Conservation (phyloP, 2,797 vertebrate species). For the Neopelma chrysocephalum region DNA sequence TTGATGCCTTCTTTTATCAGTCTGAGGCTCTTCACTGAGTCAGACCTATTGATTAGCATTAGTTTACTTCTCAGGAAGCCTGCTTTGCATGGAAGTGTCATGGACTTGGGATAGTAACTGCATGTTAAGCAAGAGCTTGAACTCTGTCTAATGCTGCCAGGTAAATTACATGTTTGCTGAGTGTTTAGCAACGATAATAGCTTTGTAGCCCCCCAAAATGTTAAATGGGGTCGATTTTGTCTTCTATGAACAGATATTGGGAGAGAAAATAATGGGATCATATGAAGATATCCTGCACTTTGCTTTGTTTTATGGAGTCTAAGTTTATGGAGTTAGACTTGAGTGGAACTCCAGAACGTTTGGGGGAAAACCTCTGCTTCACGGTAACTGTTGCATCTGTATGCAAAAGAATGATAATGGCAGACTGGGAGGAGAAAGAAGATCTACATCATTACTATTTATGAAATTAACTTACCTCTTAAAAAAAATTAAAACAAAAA, state of each 20-base stretch:
- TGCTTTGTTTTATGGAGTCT: background rate
- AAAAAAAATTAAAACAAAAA: background rate
- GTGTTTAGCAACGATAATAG: conserved; percentile 56
- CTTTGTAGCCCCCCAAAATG: conserved; percentile 39
- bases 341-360: background rate
- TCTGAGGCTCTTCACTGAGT: conserved; percentile 68
- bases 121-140: conserved; percentile 52
- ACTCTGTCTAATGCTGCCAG: conserved; percentile 40
- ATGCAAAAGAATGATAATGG: background rate
- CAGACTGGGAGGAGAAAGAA: background rate
- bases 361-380: background rate
- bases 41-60: conserved; percentile 67
- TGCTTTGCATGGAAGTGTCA: conserved; percentile 68
- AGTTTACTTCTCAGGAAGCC: conserved; percentile 59
- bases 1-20: conserved; percentile 68
- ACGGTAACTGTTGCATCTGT: background rate
- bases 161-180: conserved; percentile 68
- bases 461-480: background rate
- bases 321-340: background rate
- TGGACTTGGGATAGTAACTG: conserved; percentile 37
- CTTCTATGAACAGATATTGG: conserved; percentile 25
- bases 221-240: conserved; percentile 48
- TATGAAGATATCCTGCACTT: background rate
- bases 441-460: background rate
- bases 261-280: conserved; percentile 10